A percentile compares a stretch with the other conserved stretches of the same genome.
Conservation (phyloP, 2,113 vertebrate genomes). For the Acrocephalus arundinaceus region DNA sequence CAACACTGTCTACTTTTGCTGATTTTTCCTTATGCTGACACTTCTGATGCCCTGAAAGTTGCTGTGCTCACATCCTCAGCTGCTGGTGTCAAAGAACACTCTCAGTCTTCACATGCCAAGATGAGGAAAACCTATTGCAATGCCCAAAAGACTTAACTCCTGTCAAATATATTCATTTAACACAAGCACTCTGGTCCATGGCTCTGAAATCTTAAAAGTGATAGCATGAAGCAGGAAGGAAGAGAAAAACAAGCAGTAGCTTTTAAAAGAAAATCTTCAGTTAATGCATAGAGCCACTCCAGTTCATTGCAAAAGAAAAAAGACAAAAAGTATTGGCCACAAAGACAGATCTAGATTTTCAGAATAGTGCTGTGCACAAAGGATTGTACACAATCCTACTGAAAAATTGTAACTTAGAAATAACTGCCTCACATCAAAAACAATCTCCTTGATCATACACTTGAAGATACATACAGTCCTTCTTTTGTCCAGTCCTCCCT, state of each 20-base stretch:
- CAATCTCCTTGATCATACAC: background rate
- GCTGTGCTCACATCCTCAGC: constrained; percentile 75
- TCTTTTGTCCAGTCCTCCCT: background rate
- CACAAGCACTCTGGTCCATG: constrained; percentile 68
- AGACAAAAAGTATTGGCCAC: background rate
- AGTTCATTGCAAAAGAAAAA: background rate
- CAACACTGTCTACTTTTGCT: constrained; percentile 65
- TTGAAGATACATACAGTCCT: background rate
- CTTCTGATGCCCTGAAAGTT: constrained; percentile 73
- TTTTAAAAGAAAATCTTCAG: constrained; percentile 53
- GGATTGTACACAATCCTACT: background rate
- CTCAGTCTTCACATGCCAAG: constrained; percentile 76
- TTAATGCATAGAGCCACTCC: background rate
- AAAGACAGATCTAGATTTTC: background rate
- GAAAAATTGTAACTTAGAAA: background rate
- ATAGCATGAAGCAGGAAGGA: constrained; percentile 48
- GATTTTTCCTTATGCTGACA: constrained; percentile 75
- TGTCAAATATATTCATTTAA: constrained; percentile 80
- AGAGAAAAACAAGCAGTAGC: constrained; percentile 2
- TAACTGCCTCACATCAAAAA: background rate
- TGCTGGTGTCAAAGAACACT: constrained; percentile 77
- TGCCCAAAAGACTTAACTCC: constrained; percentile 78
- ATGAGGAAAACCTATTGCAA: constrained; percentile 78
- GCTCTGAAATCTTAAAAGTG: constrained; percentile 65
- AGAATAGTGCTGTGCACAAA: background rate